Percentiles rank a stretch among this genome's conserved stretches.
Conservation (phyloP, 2,797 vertebrate genomes). For the Hippocampus kuda region DNA sequence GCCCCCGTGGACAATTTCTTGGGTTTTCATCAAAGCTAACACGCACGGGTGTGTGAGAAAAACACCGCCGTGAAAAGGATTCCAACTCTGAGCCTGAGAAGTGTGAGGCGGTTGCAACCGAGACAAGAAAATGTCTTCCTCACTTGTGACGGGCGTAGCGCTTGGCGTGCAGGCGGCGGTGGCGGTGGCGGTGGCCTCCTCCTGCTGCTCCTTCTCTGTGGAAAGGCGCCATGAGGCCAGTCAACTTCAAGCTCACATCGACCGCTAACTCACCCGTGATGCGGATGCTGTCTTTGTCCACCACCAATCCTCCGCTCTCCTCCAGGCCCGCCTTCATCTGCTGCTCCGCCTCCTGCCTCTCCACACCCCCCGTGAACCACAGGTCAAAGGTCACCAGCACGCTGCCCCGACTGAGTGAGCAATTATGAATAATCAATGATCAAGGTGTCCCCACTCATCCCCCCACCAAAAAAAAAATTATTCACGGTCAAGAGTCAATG, state of each 20-base stretch:
- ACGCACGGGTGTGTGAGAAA: background rate
- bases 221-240: background rate
- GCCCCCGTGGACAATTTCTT: no score
- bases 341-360: constrained; percentile 23
- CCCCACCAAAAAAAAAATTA: background rate
- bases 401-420: constrained; percentile 52
- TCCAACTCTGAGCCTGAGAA: background rate
- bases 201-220: constrained; percentile 6
- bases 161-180: background rate
- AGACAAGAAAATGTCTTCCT: constrained; percentile 5
- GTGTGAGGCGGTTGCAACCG: background rate
- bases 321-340: constrained; percentile 49
- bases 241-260: constrained; percentile 5
- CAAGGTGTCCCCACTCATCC: background rate
- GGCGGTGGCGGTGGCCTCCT: background rate
- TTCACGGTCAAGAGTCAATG: background rate
- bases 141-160: constrained; percentile 12
- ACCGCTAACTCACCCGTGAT: constrained; percentile 47
- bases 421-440: background rate
- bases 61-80: background rate
- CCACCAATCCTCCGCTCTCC: constrained; percentile 28
- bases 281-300: constrained; percentile 50
- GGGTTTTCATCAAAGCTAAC: no score
- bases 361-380: constrained; percentile 37
- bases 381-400: constrained; percentile 59